Base-by-base conservation (phyloP, 2,888 invertebrate genomes). In the Drosophila prostipennis region DNA sequence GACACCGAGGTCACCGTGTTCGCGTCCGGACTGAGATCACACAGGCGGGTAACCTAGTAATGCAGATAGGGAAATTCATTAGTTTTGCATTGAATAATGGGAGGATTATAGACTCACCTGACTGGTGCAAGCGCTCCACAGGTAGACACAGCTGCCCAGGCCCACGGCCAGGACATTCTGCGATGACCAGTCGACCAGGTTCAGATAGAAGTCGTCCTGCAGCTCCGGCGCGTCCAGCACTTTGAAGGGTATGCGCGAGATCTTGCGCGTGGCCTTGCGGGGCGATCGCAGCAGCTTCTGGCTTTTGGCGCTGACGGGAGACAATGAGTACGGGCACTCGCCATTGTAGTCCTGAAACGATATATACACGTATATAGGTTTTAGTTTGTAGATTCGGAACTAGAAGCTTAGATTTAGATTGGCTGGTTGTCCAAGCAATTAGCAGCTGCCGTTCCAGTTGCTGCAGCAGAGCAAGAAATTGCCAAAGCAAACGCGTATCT, bases 61-160 rank as follows among this genome's bases (percentile, higher is more conserved):
- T 0, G 40, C 23, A 3, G 23, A 3, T 2, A 3, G 4, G 3
- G 2, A 19, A 19, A 19, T 19, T n/a, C n/a, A n/a, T n/a, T n/a
- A n/a, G n/a, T n/a, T n/a, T n/a, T n/a, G n/a, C n/a, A n/a, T n/a
- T n/a, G n/a, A n/a, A n/a, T n/a, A n/a, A n/a, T n/a, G n/a, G n/a
- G n/a, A n/a, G n/a, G n/a, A n/a, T n/a, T n/a, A n/a, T n/a, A n/a
- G n/a, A 84, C 92, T 90, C 77, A 95, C 95, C 94, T 99, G 98
- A 92, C 98, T 98, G 72, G 99, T 99, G 91, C 98, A 98, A 10
- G 99, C 99, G 87, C 98, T 99, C 99, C 99, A 99, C 69, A 99
- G 93, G 92, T 99, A 99, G 0, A 99, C 99, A 91, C 99, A 99
- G 89, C 98, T 98, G 36, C 98, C 98, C 19, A 99, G 93, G 0